Conservation (phyloP, 1,140 invertebrate species). For the Dryas iulia region DNA sequence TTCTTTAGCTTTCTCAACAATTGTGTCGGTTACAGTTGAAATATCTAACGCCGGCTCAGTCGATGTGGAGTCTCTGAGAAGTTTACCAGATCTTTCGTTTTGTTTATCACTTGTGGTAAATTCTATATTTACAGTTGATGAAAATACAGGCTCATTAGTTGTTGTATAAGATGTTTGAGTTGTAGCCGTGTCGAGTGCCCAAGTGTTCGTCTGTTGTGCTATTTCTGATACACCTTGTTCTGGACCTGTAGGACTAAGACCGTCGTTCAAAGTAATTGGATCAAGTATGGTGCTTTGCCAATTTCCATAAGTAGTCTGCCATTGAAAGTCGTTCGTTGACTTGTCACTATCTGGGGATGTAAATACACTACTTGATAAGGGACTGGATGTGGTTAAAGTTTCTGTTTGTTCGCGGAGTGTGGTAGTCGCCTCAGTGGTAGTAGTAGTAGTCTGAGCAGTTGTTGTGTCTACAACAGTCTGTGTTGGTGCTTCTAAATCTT, state of each 20-base stretch:
- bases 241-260: constrained; percentile 63
- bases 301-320: constrained; percentile 65
- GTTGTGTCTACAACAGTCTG: constrained; percentile 44
- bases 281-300: constrained; percentile 86
- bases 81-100: constrained; percentile 52
- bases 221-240: constrained; percentile 30
- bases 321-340: constrained; percentile 59
- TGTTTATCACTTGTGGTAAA: constrained; percentile 41
- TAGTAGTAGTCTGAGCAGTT: constrained; percentile 51
- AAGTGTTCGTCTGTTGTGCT: constrained; percentile 28
- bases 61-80: constrained; percentile 54
- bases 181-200: constrained; percentile 27
- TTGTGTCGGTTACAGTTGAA: constrained; percentile 78
- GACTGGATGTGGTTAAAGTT: constrained; percentile 44
- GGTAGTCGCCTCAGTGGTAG: constrained; percentile 57
- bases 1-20: constrained; percentile 84
- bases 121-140: constrained; percentile 53
- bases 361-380: constrained; percentile 49
- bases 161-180: constrained; percentile 17
- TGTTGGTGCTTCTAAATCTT: constrained; percentile 69
- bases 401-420: constrained; percentile 49
- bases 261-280: constrained; percentile 86
- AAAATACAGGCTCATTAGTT: constrained; percentile 39
- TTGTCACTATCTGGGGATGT: constrained; percentile 66
- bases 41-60: constrained; percentile 65